A percentile compares a stretch with the other conserved stretches of the same genome.
These are phyloP conservation scores for Pollenia labialis DNA, from an alignment of 2,888 invertebrate species.

Conservation along the genomic window DNA sequence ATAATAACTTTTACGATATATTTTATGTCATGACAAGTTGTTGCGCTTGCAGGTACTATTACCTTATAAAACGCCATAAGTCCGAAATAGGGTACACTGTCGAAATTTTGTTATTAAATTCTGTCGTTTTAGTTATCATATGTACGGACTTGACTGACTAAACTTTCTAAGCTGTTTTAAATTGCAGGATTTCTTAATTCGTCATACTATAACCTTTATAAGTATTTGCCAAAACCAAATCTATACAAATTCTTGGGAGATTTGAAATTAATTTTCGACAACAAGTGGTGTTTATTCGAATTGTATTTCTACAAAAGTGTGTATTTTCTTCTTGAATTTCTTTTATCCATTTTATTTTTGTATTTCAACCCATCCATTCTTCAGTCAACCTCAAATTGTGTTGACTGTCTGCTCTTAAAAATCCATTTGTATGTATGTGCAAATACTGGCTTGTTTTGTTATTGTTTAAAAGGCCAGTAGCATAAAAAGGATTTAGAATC, in stretches of 20 bases:
- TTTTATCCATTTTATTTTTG: background rate
- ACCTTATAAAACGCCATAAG: too few relatives aligned
- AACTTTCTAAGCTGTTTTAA: too few relatives aligned
- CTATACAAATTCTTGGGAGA: conserved; percentile 17
- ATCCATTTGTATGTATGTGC: background rate
- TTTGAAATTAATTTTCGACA: conserved; percentile 56
- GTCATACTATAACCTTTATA: background rate
- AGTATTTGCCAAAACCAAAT: conserved; percentile 29
- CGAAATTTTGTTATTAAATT: too few relatives aligned
- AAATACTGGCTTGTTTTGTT: background rate
- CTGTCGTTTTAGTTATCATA: too few relatives aligned
- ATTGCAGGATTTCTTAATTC: too few relatives aligned
- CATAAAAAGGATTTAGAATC: conserved; percentile 61
- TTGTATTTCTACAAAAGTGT: background rate
- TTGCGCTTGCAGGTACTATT: too few relatives aligned
- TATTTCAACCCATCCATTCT: background rate
- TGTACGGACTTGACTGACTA: too few relatives aligned
- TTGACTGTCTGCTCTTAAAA: background rate
- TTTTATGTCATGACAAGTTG: too few relatives aligned
- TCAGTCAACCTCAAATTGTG: conserved; percentile 30
- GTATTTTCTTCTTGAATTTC: background rate
- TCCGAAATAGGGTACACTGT: too few relatives aligned
- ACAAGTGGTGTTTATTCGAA: conserved; percentile 51
- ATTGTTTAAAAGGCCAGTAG: conserved; percentile 40
- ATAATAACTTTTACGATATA: too few relatives aligned